These are phyloP conservation scores for Myotis daubentonii DNA, from an alignment of 2,797 vertebrate species.

Conservation along the genomic window DNA sequence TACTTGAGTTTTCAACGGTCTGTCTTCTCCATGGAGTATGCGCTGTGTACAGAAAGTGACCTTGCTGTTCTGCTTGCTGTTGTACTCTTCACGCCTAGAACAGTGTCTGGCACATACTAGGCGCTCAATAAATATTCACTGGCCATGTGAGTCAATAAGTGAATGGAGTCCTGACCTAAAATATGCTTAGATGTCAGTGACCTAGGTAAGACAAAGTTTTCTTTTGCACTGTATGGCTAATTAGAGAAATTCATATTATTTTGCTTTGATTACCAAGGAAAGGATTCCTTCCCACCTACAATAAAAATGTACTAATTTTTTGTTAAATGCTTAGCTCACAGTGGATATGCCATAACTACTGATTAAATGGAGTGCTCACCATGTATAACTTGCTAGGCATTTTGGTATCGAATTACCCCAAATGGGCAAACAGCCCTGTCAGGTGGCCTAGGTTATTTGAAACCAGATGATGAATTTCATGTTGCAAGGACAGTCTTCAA, in stretches of 20 bases:
- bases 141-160: conserved; percentile 1
- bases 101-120: neutral
- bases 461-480: neutral
- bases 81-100: neutral
- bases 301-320: conserved; percentile 36
- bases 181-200: neutral
- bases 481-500: neutral
- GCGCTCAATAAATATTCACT: conserved; percentile 4
- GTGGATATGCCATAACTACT: neutral
- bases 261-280: conserved; percentile 44
- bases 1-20: neutral
- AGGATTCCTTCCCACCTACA: neutral
- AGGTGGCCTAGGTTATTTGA: conserved; percentile 37
- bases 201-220: neutral
- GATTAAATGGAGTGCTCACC: neutral
- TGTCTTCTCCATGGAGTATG: neutral
- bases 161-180: conserved; percentile 3
- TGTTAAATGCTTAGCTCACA: conserved; percentile 16
- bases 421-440: neutral
- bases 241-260: neutral
- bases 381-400: neutral
- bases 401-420: neutral
- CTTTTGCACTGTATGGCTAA: conserved; percentile 31
- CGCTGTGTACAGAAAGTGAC: neutral
- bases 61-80: neutral